Evolutionary conservation across 2,797 vertebrate genomes (phyloP).

Genomic region (Mormyrus proboscirostris): DNA sequence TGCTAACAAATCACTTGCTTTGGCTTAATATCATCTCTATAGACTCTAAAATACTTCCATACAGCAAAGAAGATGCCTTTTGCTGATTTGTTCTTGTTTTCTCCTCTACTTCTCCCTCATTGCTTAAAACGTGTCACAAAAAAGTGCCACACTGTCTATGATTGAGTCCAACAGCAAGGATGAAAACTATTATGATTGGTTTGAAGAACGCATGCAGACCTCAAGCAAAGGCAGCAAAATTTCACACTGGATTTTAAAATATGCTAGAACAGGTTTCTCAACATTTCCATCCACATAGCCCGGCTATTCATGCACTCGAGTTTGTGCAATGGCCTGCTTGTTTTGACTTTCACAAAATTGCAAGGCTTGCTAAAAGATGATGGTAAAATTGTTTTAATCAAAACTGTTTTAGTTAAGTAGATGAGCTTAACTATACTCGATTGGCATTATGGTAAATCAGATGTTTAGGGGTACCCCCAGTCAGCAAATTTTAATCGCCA

Average conservation of each 20-base stretch:
- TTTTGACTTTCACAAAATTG: not conserved
- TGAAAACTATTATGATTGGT: no score
- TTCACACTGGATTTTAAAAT: not conserved
- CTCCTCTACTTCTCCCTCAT: not conserved
- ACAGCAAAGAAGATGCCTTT: not conserved
- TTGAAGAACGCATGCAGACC: not conserved
- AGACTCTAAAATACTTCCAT: not conserved
- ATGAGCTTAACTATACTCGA: not conserved
- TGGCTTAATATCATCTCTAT: not conserved
- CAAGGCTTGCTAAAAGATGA: not conserved
- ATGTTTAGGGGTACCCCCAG: not conserved
- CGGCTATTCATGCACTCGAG: not conserved
- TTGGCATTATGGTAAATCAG: not conserved
- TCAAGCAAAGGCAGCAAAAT: not conserved
- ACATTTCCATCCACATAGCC: not conserved
- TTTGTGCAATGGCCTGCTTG: not conserved
- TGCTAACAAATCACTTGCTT: not conserved
- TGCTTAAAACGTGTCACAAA: not conserved
- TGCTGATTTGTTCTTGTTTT: not conserved
- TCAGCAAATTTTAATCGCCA: not conserved
- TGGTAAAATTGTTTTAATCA: not conserved
- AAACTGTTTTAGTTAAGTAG: not conserved
- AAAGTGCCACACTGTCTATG: not conserved
- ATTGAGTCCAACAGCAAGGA: not conserved
- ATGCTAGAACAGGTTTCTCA: not conserved